Conservation (phyloP, 2,797 vertebrate genomes). For the Megalops cyprinoides region DNA sequence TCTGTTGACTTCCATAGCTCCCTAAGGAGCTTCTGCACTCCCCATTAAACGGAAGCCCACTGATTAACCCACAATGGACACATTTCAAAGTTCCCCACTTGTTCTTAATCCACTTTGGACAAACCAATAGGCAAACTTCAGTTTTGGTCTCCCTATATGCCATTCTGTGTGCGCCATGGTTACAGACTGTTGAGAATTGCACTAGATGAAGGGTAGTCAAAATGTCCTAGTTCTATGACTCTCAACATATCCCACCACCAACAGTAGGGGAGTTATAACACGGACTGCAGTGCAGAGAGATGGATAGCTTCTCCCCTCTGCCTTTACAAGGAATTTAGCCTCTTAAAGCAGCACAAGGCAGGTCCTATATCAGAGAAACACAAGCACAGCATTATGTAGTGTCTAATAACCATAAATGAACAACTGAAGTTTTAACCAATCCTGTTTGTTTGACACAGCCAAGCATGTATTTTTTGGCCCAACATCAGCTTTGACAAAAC, state of each 20-base stretch:
- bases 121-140: no score
- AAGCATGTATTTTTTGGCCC: conserved; percentile 8
- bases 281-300: neutral
- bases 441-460: neutral
- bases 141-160: neutral
- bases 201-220: neutral
- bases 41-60: neutral
- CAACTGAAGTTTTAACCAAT: neutral
- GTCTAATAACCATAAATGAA: neutral
- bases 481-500: neutral
- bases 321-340: neutral
- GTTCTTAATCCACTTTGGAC: no score
- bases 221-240: neutral
- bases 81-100: no score
- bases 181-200: neutral
- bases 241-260: neutral
- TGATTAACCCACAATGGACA: neutral
- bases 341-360: neutral
- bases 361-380: neutral
- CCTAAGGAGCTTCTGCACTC: neutral
- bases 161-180: neutral
- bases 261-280: neutral
- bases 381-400: conserved; percentile 12
- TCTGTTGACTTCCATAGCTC: neutral
- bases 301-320: neutral